phyloP scores from a whole-genome alignment of 2,113 vertebrate species.

The Prietella phreatophila region DNA sequence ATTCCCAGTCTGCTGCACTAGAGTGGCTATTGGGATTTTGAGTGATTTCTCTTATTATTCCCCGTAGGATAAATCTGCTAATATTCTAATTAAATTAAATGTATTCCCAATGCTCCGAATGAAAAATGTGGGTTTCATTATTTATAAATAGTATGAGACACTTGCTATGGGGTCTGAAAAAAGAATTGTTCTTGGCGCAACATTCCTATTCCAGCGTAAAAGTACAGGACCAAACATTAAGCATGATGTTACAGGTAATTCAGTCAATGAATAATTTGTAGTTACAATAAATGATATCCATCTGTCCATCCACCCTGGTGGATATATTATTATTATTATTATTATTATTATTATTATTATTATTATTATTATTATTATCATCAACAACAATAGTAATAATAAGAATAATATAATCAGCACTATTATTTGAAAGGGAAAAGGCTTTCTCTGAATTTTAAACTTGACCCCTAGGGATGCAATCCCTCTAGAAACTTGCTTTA shows the following conservation, averaged over 20 bases:
- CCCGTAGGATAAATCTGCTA: neutral
- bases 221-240: neutral
- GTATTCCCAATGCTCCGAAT: neutral
- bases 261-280: neutral
- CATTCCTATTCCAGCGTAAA: neutral
- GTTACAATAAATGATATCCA: neutral
- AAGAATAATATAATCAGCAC: neutral
- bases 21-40: neutral
- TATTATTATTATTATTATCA: too few species aligned
- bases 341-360: neutral
- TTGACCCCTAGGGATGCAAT: neutral
- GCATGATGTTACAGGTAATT: neutral
- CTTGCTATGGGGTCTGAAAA: neutral
- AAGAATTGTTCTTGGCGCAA: neutral
- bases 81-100: constrained; percentile 20
- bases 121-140: neutral
- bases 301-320: neutral
- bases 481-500: neutral
- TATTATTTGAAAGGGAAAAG: neutral
- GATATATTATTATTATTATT: neutral
- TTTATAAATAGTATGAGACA: neutral
- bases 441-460: neutral
- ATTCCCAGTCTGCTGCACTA: neutral
- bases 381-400: neutral
- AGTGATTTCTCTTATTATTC: constrained; percentile 23